phyloP scores from a whole-genome alignment of 2,113 vertebrate species.

The Motacilla alba region DNA sequence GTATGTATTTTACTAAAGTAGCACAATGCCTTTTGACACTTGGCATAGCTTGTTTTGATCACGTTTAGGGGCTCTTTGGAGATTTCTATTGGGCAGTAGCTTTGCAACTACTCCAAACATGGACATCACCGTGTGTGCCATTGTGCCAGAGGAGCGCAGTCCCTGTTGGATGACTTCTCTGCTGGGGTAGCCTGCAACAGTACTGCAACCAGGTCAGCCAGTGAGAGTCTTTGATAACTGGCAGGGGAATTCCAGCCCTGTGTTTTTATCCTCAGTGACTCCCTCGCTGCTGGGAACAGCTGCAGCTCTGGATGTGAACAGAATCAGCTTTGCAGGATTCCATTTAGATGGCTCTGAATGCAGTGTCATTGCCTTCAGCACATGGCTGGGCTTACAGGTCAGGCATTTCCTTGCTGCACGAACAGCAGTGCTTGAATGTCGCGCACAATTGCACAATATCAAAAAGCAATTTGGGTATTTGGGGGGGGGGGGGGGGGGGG shows the following conservation, averaged over 20 bases:
- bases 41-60: background rate
- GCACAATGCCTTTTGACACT: background rate
- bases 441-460: fast-evolving
- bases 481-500: too few species aligned
- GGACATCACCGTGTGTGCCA: fast-evolving
- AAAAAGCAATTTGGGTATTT: background rate
- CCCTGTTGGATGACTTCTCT: background rate
- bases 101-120: background rate
- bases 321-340: background rate
- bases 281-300: background rate
- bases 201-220: background rate
- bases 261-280: background rate
- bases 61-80: background rate
- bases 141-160: fast-evolving
- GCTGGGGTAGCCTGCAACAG: background rate
- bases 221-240: background rate
- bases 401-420: background rate
- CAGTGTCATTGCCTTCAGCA: background rate
- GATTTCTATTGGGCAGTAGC: background rate
- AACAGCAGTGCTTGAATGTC: background rate
- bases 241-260: background rate
- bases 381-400: background rate
- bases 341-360: background rate
- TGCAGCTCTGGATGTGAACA: background rate
- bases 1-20: background rate